phyloP scores from a whole-genome alignment of 2,113 vertebrate genomes.

The Strigops habroptila region DNA sequence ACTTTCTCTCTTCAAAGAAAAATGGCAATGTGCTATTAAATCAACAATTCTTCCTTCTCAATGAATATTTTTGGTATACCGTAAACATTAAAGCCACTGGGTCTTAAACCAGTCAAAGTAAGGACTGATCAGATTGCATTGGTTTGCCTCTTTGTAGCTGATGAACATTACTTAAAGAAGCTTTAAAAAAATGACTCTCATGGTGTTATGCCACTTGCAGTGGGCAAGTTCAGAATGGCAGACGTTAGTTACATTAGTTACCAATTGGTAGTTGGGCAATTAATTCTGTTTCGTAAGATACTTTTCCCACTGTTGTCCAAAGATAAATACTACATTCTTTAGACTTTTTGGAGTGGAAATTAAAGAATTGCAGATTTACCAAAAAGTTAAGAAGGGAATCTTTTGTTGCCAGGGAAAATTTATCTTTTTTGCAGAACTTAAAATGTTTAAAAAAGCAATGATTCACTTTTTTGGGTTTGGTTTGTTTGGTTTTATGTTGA shows the following conservation, averaged over 20 bases:
- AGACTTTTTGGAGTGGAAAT: not conserved
- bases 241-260: not conserved
- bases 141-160: not conserved
- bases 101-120: not conserved
- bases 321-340: not conserved
- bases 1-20: not conserved
- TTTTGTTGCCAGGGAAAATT: not conserved
- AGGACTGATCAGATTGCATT: not conserved
- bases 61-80: not conserved
- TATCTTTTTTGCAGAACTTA: not conserved
- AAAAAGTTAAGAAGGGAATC: not conserved
- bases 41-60: not conserved
- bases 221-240: not conserved
- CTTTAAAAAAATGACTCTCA: not conserved
- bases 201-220: not conserved
- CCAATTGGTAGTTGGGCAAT: not conserved
- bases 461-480: not conserved
- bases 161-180: not conserved
- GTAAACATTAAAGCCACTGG: not conserved
- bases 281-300: not conserved
- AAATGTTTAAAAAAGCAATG: not conserved
- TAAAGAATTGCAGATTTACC: not conserved
- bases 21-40: not conserved
- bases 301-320: not conserved
- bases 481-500: not conserved